Percentiles rank a stretch among this genome's conserved stretches.
Evolutionary conservation across 2,113 vertebrate genomes (phyloP).

Genomic region (Nothobranchius furzeri): DNA sequence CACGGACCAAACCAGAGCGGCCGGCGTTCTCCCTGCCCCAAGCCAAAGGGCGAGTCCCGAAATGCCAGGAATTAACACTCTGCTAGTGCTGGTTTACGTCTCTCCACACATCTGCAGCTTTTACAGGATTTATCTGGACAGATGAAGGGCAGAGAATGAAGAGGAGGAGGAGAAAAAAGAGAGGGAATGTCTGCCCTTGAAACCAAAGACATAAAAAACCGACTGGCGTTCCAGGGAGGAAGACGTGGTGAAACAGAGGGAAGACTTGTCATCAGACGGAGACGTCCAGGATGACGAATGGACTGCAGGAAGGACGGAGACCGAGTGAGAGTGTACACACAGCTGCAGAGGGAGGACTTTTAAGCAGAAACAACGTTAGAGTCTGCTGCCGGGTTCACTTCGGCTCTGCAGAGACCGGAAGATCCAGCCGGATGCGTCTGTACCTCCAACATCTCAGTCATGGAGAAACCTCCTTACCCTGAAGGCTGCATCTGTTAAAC

Average conservation of each 20-base stretch:
- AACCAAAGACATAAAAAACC: constrained; percentile 33
- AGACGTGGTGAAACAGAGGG: constrained; percentile 40
- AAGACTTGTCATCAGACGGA: constrained; percentile 43
- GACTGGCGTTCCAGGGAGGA: constrained; percentile 32
- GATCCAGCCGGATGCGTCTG: constrained; percentile 51
- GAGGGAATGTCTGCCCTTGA: constrained; percentile 6
- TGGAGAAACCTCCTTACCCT: constrained; percentile 31
- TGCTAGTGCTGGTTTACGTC: constrained; percentile 44
- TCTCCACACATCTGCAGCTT: constrained; percentile 34
- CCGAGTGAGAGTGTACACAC: constrained; percentile 53
- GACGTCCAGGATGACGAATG: constrained; percentile 44
- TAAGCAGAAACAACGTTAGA: constrained; percentile 6
- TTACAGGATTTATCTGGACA: constrained; percentile 26
- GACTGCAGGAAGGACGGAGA: constrained; percentile 41
- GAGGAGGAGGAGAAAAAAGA: constrained; percentile 22
- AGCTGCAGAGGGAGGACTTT: constrained; percentile 74
- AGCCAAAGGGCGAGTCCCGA: constrained; percentile 59
- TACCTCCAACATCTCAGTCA: constrained; percentile 66
- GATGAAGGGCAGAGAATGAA: constrained; percentile 31
- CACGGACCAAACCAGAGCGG: constrained; percentile 68
- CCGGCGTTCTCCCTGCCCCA: constrained; percentile 49
- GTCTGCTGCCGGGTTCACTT: background rate
- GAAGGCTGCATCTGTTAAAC: no score
- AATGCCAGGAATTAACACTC: constrained; percentile 67
- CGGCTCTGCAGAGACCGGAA: background rate